These are phyloP conservation scores for Sympetrum striolatum DNA, from an alignment of 2,888 invertebrate species.

Conservation along the genomic window DNA sequence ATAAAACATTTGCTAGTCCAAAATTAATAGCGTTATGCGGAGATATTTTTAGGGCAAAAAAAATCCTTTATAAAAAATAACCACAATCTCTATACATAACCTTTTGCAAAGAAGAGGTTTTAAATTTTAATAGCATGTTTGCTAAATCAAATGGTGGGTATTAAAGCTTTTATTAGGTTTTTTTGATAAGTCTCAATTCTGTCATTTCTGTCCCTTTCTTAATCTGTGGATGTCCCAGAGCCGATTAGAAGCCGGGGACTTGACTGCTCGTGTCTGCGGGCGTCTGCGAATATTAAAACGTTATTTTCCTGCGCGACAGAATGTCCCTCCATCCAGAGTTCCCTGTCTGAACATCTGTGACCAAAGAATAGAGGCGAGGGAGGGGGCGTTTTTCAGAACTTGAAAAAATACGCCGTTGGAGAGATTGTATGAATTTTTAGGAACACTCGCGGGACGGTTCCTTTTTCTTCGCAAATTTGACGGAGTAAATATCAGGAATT, in stretches of 20 bases:
- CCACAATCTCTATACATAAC: too few relatives aligned
- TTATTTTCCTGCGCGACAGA: slow-evolving; percentile 35
- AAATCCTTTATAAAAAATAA: too few relatives aligned
- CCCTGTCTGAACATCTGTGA: slow-evolving; percentile 39
- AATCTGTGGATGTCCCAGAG: not conserved
- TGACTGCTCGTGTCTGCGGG: not conserved
- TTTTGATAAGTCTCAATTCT: not conserved
- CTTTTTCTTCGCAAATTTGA: not conserved
- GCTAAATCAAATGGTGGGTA: too few relatives aligned
- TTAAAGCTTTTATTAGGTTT: not conserved
- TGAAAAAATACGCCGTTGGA: not conserved
- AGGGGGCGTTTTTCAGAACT: not conserved
- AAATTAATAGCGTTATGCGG: too few relatives aligned
- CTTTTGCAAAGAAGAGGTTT: too few relatives aligned
- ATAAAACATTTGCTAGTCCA: too few relatives aligned
- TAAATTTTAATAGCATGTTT: too few relatives aligned
- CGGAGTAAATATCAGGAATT: not conserved
- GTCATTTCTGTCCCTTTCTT: not conserved
- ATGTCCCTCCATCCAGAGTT: not conserved
- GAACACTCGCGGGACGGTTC: not conserved
- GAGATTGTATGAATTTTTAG: slow-evolving; percentile 37
- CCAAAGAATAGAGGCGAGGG: slow-evolving; percentile 22
- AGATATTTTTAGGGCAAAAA: too few relatives aligned
- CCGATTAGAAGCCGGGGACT: not conserved
- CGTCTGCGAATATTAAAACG: slow-evolving; percentile 33